Conservation (phyloP, 2,888 invertebrate genomes). For the Diadegma fenestrale region DNA sequence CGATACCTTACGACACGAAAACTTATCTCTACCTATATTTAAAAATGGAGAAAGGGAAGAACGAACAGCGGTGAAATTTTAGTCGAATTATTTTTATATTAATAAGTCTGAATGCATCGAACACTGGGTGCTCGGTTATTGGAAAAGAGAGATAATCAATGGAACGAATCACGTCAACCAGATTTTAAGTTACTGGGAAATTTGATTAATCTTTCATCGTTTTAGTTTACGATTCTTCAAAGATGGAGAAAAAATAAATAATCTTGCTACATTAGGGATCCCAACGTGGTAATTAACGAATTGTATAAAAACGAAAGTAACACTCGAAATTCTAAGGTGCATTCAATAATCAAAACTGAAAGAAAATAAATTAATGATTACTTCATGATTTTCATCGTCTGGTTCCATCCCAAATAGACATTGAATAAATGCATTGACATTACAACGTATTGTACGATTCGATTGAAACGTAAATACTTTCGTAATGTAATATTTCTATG, state of each 20-base stretch:
- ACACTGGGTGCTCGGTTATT: background rate
- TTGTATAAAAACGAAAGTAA: constrained; percentile 26
- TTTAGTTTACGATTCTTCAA: background rate
- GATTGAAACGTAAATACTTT: background rate
- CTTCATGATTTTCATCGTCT: background rate
- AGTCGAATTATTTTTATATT: constrained; percentile 14
- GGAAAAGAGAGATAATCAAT: background rate
- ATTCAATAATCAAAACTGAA: constrained; percentile 8
- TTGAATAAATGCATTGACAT: background rate
- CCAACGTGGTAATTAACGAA: background rate
- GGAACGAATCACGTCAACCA: background rate
- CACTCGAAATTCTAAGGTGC: constrained; percentile 27
- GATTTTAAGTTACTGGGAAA: background rate
- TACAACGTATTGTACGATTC: background rate
- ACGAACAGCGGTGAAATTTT: background rate
- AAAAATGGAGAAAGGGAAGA: background rate
- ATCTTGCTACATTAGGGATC: background rate
- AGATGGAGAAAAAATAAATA: background rate
- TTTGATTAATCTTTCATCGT: background rate
- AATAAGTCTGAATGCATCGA: background rate
- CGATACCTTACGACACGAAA: constrained; percentile 2
- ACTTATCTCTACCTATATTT: background rate
- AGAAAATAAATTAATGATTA: background rate
- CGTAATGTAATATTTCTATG: constrained; percentile 1
- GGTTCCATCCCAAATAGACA: background rate